Base-by-base conservation (phyloP, 2,113 vertebrate genomes). In the Hiodon alosoides region DNA sequence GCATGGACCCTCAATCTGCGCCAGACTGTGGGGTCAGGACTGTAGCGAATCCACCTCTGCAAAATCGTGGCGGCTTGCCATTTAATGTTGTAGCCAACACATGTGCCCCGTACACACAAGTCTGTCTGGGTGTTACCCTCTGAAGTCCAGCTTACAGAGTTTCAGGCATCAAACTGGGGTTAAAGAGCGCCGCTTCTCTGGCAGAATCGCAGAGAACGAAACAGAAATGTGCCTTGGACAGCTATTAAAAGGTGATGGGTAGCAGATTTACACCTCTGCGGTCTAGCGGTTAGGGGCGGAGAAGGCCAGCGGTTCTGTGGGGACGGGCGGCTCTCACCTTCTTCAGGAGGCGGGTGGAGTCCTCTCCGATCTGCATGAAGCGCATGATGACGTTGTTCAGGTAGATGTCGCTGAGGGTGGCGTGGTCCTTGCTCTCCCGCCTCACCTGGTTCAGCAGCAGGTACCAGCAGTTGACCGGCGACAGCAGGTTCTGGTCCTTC, bases 391-490 rank as follows among this genome's bases (percentile, higher is more conserved):
- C 96, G 0, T 98, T 99, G 91, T 99, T 99, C 88, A 99, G 90
- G 84, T 99, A 99, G 85, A 99, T 97, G 85, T 99, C 97, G 0
- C 97, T 98, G 85, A 98, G 50, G 0, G 97, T 98, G 46, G 97
- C 95, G 13, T 98, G 97, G 86, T 99, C 97, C 83, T 96, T 98
- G 84, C 97, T 99, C 89, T 99, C 97, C 81, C 96, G 88, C 87
- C 97, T 92, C 86, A 98, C 96, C 92, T 99, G 93, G 84, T 99
- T 99, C 80, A 98, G 87, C 17, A 99, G 93, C 86, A 99, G 87
- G 85, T 99, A 98, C 97, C 97, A 99, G 85, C 97, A 99, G 87
- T 99, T 99, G 67, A 98, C 96, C 0, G 97, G 97, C 4, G 97
- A 99, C 50, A 99, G 85, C 71, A 99, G 91, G 86, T 98, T 99